phyloP scores from a whole-genome alignment of 2,797 vertebrate genomes.

The Poecile montanus region DNA sequence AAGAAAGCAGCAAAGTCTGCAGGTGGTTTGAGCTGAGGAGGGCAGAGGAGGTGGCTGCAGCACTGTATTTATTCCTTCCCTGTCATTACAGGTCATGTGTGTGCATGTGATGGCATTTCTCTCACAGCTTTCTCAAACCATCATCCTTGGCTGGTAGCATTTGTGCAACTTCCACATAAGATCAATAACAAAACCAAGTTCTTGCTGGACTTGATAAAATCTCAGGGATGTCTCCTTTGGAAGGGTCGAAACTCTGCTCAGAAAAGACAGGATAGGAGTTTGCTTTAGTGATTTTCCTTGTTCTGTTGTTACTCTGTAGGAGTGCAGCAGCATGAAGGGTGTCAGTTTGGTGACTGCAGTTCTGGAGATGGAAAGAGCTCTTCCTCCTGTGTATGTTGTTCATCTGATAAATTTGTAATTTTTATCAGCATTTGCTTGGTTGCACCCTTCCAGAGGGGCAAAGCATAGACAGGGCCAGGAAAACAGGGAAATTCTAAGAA shows the following conservation, averaged over 20 bases:
- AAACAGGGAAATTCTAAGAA: neutral
- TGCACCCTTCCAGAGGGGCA: neutral
- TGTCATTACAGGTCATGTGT: neutral
- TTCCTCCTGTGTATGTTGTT: neutral
- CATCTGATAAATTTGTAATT: neutral
- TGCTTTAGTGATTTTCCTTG: neutral
- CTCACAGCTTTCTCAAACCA: neutral
- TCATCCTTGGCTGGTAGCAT: neutral
- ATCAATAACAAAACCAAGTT: neutral
- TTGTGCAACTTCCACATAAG: neutral
- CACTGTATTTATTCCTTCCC: neutral
- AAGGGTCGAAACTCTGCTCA: neutral
- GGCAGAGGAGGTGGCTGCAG: neutral
- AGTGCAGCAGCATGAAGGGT: neutral
- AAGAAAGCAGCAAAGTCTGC: neutral
- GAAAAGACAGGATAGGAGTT: neutral
- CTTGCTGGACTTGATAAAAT: neutral
- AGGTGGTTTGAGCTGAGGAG: neutral
- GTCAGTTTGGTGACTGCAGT: neutral
- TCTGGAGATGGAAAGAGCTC: neutral
- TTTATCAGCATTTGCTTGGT: neutral
- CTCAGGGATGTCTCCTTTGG: neutral
- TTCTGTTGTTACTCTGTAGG: neutral
- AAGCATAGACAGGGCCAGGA: neutral
- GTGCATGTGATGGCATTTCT: neutral